Conservation (phyloP, 2,113 vertebrate genomes). For the Grallaria varia region DNA sequence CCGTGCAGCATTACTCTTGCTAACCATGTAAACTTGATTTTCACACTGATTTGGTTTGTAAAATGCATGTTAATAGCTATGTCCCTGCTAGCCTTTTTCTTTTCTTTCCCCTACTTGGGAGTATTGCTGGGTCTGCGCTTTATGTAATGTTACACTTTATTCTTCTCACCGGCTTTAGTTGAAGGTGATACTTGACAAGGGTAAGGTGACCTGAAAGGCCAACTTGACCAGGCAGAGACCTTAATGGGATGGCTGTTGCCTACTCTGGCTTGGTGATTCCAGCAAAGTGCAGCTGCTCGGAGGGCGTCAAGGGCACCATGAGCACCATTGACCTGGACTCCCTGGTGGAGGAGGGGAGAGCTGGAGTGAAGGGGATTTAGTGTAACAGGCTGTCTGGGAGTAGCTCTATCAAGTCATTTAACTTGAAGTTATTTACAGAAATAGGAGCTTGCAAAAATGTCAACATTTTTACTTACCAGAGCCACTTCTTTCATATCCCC, state of each 20-base stretch:
- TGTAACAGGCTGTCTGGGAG: background rate
- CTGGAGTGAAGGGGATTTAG: background rate
- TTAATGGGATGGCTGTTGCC: background rate
- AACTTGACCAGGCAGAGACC: background rate
- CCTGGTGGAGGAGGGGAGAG: constrained; percentile 87
- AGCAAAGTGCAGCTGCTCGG: constrained; percentile 74
- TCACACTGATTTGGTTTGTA: background rate
- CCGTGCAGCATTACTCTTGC: background rate
- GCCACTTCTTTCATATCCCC: background rate
- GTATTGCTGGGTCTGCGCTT: background rate
- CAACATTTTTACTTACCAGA: background rate
- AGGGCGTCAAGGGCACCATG: constrained; percentile 90
- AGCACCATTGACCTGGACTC: constrained; percentile 99
- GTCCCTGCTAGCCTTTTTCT: background rate
- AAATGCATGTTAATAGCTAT: background rate
- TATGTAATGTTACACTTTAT: background rate
- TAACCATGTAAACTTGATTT: constrained; percentile 6
- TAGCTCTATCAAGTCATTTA: background rate
- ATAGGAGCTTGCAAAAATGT: background rate
- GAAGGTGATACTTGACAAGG: background rate
- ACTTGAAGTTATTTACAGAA: background rate
- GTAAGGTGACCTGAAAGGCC: background rate
- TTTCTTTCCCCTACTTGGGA: background rate
- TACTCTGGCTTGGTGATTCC: background rate
- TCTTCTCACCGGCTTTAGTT: background rate